These are phyloP conservation scores for Blera fallax DNA, from an alignment of 2,888 invertebrate species.

Conservation along the genomic window DNA sequence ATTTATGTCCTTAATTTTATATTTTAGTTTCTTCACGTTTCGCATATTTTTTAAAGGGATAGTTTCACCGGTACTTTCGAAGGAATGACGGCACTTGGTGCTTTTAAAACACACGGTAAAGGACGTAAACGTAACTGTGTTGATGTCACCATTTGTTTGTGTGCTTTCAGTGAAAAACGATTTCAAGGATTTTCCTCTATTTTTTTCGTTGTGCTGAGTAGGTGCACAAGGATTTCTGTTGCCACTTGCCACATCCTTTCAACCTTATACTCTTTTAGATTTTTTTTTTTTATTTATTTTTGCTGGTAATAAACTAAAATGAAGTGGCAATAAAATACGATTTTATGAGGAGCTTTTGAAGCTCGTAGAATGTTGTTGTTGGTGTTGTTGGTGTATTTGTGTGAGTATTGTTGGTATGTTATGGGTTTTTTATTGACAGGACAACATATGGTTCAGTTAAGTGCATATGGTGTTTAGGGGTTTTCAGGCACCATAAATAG, in stretches of 20 bases:
- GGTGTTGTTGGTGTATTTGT: no score
- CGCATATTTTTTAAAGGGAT: not conserved
- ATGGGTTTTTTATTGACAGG: conserved; percentile 58
- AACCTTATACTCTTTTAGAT: not conserved
- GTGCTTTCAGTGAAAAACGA: not conserved
- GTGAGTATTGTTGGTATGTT: conserved; percentile 34
- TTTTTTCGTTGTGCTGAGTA: conserved; percentile 11
- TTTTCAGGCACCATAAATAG: conserved; percentile 10
- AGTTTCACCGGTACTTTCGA: not conserved
- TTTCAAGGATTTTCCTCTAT: not conserved
- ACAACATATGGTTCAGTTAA: conserved; percentile 64
- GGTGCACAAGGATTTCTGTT: conserved; percentile 47
- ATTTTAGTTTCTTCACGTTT: not conserved
- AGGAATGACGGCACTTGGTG: not conserved
- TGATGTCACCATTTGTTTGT: conserved; percentile 24
- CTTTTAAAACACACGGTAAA: not conserved
- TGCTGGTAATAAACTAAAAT: conserved; percentile 62
- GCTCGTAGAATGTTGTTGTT: not conserved
- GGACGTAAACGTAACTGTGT: not conserved
- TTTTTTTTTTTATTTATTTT: conserved; percentile 13
- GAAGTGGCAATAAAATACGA: conserved; percentile 70
- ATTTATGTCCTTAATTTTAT: conserved; percentile 17
- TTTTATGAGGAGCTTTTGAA: conserved; percentile 69
- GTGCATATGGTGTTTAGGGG: conserved; percentile 59
- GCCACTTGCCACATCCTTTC: conserved; percentile 11